phyloP scores from a whole-genome alignment of 2,113 vertebrate genomes.

The Delphinapterus leucas region DNA sequence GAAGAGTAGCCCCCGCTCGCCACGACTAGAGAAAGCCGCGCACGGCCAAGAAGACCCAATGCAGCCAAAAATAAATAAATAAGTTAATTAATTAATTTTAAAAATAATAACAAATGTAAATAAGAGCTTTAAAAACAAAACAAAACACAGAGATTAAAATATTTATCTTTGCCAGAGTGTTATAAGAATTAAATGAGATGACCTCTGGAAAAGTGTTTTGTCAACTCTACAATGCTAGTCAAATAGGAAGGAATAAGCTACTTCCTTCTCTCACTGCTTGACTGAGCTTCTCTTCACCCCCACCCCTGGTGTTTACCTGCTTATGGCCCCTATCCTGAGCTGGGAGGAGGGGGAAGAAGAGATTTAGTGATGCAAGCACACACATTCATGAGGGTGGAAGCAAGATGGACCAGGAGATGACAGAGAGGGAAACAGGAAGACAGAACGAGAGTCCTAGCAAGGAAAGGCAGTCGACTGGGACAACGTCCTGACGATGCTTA shows the following conservation, averaged over 20 bases:
- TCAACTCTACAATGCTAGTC: background rate
- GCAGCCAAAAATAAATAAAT: no score
- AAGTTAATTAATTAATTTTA: no score
- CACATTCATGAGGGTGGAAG: background rate
- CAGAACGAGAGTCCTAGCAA: background rate
- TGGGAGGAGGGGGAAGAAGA: background rate
- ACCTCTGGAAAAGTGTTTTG: conserved; percentile 24
- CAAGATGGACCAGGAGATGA: background rate
- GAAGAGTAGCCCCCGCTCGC: no score
- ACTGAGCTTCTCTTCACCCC: background rate
- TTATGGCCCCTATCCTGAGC: background rate
- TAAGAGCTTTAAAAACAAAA: no score
- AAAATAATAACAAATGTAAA: no score
- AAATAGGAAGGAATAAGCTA: background rate
- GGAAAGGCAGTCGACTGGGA: background rate
- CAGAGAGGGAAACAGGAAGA: background rate
- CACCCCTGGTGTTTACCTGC: background rate
- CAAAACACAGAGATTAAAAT: background rate
- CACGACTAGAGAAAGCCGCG: no score
- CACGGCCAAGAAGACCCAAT: no score
- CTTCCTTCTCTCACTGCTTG: conserved; percentile 27
- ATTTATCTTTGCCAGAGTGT: background rate
- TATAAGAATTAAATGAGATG: background rate
- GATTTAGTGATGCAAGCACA: background rate
- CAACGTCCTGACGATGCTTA: background rate